phyloP scores from a whole-genome alignment of 2,113 vertebrate genomes.

The Neopipo cinnamomea region DNA sequence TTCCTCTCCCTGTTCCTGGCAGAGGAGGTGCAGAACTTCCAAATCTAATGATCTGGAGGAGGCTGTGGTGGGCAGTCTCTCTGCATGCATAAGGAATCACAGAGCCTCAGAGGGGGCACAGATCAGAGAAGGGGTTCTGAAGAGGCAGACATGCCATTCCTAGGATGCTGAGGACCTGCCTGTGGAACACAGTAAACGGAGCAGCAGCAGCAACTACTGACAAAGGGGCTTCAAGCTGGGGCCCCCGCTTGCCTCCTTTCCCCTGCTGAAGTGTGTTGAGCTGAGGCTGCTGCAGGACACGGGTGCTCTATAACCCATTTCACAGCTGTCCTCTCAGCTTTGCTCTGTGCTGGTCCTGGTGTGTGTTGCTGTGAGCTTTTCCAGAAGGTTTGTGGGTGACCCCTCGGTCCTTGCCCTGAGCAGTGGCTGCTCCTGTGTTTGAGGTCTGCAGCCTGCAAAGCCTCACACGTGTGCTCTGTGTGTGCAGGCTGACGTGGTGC shows the following conservation, averaged over 20 bases:
- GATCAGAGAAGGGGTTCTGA: neutral
- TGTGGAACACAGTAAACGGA: accelerated
- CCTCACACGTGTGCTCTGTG: accelerated
- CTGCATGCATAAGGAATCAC: neutral
- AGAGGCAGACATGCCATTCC: neutral
- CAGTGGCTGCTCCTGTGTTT: neutral
- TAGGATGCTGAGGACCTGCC: neutral
- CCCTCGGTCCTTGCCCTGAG: neutral
- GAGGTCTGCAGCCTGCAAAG: neutral
- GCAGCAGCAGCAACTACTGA: neutral
- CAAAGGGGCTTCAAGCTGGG: neutral
- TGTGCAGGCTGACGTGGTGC: neutral
- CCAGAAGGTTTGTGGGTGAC: neutral
- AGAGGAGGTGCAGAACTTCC: neutral
- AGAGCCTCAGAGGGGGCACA: neutral
- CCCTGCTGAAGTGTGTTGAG: neutral
- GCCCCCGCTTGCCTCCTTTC: neutral
- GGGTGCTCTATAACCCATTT: accelerated
- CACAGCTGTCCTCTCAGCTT: neutral
- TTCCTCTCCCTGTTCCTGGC: neutral
- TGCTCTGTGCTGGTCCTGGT: neutral
- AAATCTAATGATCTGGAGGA: neutral
- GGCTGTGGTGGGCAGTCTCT: neutral
- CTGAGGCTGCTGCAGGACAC: neutral
- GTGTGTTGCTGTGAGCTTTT: neutral